Evolutionary conservation across 2,113 vertebrate species (phyloP).

Genomic region (Rhea pennata): DNA sequence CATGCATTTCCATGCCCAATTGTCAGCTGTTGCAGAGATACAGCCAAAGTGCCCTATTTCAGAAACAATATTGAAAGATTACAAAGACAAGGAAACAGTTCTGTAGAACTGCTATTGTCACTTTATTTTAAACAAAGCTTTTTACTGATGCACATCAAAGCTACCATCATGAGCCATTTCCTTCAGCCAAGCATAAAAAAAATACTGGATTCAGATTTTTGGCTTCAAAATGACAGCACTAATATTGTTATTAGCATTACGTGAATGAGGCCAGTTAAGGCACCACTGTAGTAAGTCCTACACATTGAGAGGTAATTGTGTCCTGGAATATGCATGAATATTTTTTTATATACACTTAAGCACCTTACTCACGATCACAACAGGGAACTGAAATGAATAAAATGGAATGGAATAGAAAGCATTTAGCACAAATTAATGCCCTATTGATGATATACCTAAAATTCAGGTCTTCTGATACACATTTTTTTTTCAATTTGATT

Average conservation of each 20-base stretch:
- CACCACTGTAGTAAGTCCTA: neutral
- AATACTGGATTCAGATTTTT: neutral
- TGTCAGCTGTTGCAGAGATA: neutral
- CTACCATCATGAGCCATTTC: neutral
- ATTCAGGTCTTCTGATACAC: neutral
- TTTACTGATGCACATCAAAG: neutral
- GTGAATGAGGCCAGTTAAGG: fast-evolving
- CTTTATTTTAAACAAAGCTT: neutral
- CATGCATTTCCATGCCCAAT: neutral
- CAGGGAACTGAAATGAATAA: neutral
- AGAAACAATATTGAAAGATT: neutral
- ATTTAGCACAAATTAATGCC: neutral
- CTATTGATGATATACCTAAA: neutral
- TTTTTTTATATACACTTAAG: neutral
- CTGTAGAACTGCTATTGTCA: neutral
- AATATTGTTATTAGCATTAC: neutral
- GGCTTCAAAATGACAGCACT: neutral
- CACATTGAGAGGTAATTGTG: neutral
- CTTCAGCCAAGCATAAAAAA: neutral
- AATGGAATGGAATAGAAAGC: neutral
- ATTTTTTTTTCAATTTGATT: neutral
- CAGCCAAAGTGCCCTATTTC: neutral
- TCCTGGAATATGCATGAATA: neutral
- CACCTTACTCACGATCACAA: neutral
- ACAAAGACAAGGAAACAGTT: neutral